These are phyloP conservation scores for Chrysopa pallens DNA, from an alignment of 1,140 invertebrate genomes.

Conservation along the genomic window DNA sequence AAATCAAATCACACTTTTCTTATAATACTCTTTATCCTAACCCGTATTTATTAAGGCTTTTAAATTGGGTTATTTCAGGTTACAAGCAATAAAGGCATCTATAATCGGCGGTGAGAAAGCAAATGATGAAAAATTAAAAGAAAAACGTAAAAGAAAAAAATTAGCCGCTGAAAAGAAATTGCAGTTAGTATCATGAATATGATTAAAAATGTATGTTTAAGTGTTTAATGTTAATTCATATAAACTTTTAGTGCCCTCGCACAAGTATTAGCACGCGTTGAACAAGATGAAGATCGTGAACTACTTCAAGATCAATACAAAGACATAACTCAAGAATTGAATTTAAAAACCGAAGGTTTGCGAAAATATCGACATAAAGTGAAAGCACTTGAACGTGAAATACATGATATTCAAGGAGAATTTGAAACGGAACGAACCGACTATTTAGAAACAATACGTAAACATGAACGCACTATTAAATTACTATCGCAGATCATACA, in stretches of 20 bases:
- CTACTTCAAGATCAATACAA: constrained; percentile 46
- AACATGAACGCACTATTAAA: constrained; percentile 54
- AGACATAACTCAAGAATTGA: constrained; percentile 59
- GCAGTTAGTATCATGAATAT: constrained; percentile 16
- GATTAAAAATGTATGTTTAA: background rate
- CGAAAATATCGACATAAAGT: constrained; percentile 51
- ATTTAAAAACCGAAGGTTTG: constrained; percentile 49
- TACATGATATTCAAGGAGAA: constrained; percentile 62
- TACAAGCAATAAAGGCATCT: constrained; percentile 49
- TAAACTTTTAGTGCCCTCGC: constrained; percentile 31
- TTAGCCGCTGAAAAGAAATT: constrained; percentile 46
- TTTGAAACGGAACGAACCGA: constrained; percentile 71
- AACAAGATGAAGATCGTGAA: constrained; percentile 40
- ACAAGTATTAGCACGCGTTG: constrained; percentile 45
- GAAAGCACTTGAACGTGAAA: constrained; percentile 47
- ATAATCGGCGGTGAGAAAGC: constrained; percentile 67
- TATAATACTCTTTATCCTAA: too few relatives aligned
- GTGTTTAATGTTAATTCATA: background rate
- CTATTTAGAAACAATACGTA: constrained; percentile 68
- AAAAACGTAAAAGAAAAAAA: constrained; percentile 46
- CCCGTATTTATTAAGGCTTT: background rate
- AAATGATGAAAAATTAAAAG: constrained; percentile 50
- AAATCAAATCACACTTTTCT: too few relatives aligned
- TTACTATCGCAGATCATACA: constrained; percentile 50
- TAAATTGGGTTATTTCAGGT: constrained; percentile 20